Evolutionary conservation across 2,797 vertebrate genomes (phyloP).

Genomic region (Hypotaenidia okinawae): DNA sequence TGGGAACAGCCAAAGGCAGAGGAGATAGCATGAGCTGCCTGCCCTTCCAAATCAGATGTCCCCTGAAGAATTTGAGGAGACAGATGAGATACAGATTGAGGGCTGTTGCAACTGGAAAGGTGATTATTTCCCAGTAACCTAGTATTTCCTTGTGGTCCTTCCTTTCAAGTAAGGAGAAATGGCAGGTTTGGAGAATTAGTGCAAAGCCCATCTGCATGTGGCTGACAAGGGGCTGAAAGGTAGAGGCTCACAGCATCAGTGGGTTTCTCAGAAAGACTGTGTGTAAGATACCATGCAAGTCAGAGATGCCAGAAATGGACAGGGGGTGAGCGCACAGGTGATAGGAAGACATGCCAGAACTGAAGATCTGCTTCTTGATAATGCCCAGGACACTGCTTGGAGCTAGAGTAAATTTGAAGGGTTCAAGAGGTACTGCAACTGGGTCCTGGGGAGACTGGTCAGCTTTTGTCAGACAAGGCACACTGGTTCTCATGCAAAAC

Average conservation of each 20-base stretch:
- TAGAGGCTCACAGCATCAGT: background rate
- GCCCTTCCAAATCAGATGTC: background rate
- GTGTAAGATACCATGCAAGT: background rate
- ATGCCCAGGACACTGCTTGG: background rate
- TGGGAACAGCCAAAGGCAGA: background rate
- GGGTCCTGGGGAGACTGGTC: background rate
- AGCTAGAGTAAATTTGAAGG: background rate
- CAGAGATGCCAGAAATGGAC: background rate
- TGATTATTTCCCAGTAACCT: background rate
- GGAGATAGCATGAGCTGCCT: background rate
- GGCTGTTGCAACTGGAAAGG: background rate
- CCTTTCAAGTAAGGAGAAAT: background rate
- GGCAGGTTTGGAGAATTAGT: background rate
- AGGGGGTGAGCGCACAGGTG: background rate
- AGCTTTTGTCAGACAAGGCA: background rate
- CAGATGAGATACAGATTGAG: background rate
- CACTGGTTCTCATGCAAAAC: background rate
- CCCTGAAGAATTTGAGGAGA: background rate
- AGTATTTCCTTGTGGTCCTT: background rate
- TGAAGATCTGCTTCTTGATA: background rate
- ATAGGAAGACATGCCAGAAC: background rate
- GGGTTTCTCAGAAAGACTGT: background rate
- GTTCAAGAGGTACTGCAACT: background rate
- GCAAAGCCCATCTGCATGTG: background rate
- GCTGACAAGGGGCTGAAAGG: background rate